Evolutionary conservation across 2,113 vertebrate species (phyloP), one percentile per base, ranked within the genome.

Genomic region (Labeo rohita): DNA sequence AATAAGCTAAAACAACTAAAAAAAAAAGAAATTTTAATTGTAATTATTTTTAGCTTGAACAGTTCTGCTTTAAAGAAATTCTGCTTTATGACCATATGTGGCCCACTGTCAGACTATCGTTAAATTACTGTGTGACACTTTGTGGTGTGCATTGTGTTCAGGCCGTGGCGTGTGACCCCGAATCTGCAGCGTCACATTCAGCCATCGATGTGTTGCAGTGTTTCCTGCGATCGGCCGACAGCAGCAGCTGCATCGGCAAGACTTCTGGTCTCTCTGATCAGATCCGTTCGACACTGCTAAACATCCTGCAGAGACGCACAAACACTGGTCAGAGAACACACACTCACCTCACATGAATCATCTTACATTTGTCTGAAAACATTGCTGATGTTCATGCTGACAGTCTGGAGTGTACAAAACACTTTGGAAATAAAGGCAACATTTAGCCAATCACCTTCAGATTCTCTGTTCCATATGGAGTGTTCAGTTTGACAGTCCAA

Each of bases 151-250:
- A 8, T 1, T 59, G 74, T 80, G 15, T 52, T 78, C 21, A 99
- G 97, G 96, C 95, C 85, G 93, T 98, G 45, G 88, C 97, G 81
- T 95, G 93, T 89, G 95, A 93, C 68, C 91, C 94, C 52, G 92
- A 96, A 10, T 79, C 90, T 66, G 91, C 94, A 10, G 92, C 94
- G 79, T 95, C 96, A 82, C 90, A 85, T 61, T 95, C 94, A 86
- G 96, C 96, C 8, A 74, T 97, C 75, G 59, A 88, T 0, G 91
- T 95, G 75, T 90, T 99, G 85, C 94, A 88, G 84, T 87, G 56
- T 23, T 94, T 96, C 79, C 66, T 99, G 90, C 89, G 87, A 86
- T 91, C 54, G 87, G 92, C 2, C 2, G 66, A 72, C 15, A 93
- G 47, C 92, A 92, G 82, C 63, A 84, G 28, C 28, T 1, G 80